These are phyloP conservation scores for Ormia ochracea DNA, from an alignment of 2,888 invertebrate species.

Conservation along the genomic window DNA sequence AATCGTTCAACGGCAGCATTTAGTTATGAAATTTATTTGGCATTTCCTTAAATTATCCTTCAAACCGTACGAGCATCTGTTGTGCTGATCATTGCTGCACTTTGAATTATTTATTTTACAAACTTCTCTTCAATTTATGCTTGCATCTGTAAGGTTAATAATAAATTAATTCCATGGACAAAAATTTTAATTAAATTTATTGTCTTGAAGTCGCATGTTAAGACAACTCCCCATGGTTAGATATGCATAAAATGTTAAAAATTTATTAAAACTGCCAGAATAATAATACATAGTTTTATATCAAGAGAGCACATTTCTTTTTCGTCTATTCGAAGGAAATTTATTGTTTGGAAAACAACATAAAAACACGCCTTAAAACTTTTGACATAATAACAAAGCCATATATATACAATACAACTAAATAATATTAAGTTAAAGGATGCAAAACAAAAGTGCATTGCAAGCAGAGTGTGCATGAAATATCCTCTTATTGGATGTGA, in stretches of 20 bases:
- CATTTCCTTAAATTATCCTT: no score
- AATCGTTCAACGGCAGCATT: no score
- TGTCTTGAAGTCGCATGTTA: slow-evolving; percentile 10
- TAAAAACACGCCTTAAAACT: slow-evolving; percentile 56
- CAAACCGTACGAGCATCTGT: no score
- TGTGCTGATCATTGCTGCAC: no score
- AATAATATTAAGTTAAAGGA: neutral
- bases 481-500: slow-evolving; percentile 2
- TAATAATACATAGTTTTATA: slow-evolving; percentile 41
- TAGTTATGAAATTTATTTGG: no score
- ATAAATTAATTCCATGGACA: slow-evolving; percentile 33
- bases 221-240: slow-evolving; percentile 36
- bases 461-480: slow-evolving; percentile 38
- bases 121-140: slow-evolving; percentile 25
- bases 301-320: slow-evolving; percentile 1
- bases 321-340: slow-evolving; percentile 41
- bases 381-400: slow-evolving; percentile 21
- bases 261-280: slow-evolving; percentile 43
- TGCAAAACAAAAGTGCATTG: slow-evolving; percentile 31
- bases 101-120: no score
- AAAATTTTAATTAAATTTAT: slow-evolving; percentile 53
- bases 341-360: slow-evolving; percentile 61
- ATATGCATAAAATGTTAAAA: slow-evolving; percentile 15
- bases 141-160: slow-evolving; percentile 37
- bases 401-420: neutral